Conservation (phyloP, 2,113 vertebrate genomes). For the Ifrita kowaldi region DNA sequence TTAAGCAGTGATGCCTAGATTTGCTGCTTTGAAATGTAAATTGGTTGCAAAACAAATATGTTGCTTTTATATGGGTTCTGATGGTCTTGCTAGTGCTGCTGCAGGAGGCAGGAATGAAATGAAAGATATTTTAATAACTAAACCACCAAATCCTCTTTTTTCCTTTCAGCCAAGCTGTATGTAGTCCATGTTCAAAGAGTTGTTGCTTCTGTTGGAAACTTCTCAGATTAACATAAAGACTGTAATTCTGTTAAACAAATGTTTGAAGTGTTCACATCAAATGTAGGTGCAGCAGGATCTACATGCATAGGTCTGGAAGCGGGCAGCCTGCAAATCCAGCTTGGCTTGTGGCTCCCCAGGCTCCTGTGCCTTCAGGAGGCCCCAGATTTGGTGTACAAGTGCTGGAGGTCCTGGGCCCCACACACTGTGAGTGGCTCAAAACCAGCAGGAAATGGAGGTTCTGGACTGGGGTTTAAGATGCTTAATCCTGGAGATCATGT, state of each 20-base stretch:
- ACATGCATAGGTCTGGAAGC: accelerated
- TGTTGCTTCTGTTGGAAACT: neutral
- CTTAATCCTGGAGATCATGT: neutral
- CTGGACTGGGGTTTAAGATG: neutral
- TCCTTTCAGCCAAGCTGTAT: neutral
- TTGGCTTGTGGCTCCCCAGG: neutral
- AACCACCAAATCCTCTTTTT: neutral
- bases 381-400: neutral
- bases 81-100: neutral
- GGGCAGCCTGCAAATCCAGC: neutral
- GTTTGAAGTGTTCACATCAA: neutral
- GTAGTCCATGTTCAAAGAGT: neutral
- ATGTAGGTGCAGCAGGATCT: accelerated
- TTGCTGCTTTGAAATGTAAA: conserved; percentile 49
- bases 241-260: neutral
- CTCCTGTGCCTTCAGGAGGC: neutral
- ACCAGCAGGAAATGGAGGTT: neutral
- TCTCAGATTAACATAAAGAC: neutral
- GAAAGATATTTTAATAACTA: neutral
- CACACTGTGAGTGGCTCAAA: neutral
- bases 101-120: neutral
- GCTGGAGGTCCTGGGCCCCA: neutral
- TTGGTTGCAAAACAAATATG: conserved; percentile 2
- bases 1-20: neutral
- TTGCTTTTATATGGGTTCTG: neutral